Percentiles rank a stretch among this genome's conserved stretches.
Conservation (phyloP, 2,113 vertebrate genomes). For the Labrus mixtus region DNA sequence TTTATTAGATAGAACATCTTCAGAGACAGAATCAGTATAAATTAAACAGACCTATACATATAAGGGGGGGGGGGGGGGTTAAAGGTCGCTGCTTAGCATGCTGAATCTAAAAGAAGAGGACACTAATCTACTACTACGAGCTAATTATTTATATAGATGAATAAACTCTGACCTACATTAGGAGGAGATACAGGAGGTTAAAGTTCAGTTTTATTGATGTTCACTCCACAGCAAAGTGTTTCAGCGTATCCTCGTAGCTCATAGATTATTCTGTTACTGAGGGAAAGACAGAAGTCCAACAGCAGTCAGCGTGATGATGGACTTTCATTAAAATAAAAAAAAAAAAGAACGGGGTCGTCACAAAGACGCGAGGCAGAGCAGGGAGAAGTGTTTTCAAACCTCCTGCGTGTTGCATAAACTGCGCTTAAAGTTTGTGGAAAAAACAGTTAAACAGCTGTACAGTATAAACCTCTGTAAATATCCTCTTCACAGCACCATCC, state of each 20-base stretch:
- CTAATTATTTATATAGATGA: background rate
- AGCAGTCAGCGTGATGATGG: background rate
- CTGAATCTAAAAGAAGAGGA: constrained; percentile 20
- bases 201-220: too few relatives aligned
- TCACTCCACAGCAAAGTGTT: too few relatives aligned
- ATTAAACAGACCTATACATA: constrained; percentile 63
- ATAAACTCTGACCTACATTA: too few relatives aligned
- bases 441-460: constrained; percentile 7
- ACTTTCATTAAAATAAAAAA: constrained; percentile 1
- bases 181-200: too few relatives aligned
- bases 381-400: background rate
- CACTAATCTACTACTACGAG: background rate
- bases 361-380: background rate
- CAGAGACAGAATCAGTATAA: constrained; percentile 57
- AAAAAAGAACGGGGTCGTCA: background rate
- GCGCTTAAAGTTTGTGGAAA: background rate
- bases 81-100: constrained; percentile 12
- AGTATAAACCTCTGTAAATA: constrained; percentile 31
- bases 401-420: background rate
- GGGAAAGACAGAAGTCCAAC: constrained; percentile 10
- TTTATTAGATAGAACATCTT: constrained; percentile 66
- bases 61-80: too few relatives aligned
- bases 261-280: background rate
- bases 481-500: constrained; percentile 88
- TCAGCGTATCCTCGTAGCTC: too few relatives aligned